Evolutionary conservation across 2,888 invertebrate genomes (phyloP), one percentile per base, ranked within the genome.

Genomic region (Ectemnius lituratus): DNA sequence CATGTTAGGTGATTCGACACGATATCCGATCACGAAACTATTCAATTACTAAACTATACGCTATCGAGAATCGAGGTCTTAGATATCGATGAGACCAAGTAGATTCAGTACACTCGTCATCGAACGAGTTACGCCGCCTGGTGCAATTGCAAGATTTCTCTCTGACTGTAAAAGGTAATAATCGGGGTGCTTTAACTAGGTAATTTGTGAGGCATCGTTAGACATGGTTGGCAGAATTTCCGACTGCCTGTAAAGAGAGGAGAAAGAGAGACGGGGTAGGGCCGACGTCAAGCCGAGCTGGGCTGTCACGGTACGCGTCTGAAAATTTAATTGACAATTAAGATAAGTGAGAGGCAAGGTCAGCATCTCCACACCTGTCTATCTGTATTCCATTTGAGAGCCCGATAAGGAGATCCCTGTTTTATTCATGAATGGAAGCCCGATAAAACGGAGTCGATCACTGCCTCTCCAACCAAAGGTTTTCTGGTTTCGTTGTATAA

Each of bases 261-360:
- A 14, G n/a, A 16, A 14, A 4, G 16, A 52, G 23, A 3, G 23
- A 62, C 45, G 65, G 56, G 28, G 60, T 8, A 67, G 67, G 20
- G 20, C 20, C 60, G 57, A 62, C 65, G 62, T 56, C 67, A 45
- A 56, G 47, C 23, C 46, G 68, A 67, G 73, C 69, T 66, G 73
- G 75, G 68, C 71, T 79, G 76, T 75, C 70, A 70, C 77, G 78
- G 62, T 67, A 52, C 61, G 64, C 69, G 62, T 59, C 57, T 75
- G 69, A 64, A 79, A 72, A 79, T 49, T 68, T 83, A 71, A 82
- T 81, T 83, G 75, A 71, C 75, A 75, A 81, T 83, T 78, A 78
- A 79, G 67, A 76, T 71, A 76, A 78, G 65, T 16, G 61, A 65
- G 68, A 73, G 61, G 61, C 57, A 67, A 66, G 63, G 59, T 66